These are phyloP conservation scores for Darevskia nairensis DNA, from an alignment of 2,797 vertebrate genomes.

Conservation along the genomic window DNA sequence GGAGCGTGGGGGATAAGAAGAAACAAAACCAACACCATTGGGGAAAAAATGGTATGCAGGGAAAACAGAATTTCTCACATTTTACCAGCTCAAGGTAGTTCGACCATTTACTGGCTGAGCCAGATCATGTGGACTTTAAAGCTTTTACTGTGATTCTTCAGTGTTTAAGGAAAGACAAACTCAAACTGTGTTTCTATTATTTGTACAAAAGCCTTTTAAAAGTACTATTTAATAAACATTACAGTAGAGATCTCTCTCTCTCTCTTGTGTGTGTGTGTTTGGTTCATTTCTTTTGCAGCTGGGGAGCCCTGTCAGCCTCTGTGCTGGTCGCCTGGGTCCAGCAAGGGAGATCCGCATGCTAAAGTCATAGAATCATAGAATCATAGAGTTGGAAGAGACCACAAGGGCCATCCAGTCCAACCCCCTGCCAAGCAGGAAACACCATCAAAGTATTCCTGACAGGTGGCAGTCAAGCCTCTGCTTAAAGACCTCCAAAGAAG, in stretches of 20 bases:
- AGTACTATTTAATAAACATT: slow-evolving; percentile 96
- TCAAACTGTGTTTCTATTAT: slow-evolving; percentile 97
- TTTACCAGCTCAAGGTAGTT: slow-evolving; percentile 76
- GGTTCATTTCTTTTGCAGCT: background rate
- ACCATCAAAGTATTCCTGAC: too few relatives aligned
- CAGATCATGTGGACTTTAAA: slow-evolving; percentile 82
- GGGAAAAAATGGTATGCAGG: slow-evolving; percentile 56
- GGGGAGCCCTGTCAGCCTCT: background rate
- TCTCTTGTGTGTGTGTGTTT: background rate
- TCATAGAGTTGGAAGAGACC: too few relatives aligned
- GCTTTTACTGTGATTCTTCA: slow-evolving; percentile 86
- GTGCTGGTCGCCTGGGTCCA: background rate
- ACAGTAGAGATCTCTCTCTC: slow-evolving; percentile 71
- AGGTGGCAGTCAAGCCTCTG: too few relatives aligned
- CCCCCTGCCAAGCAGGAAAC: too few relatives aligned
- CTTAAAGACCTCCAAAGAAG: too few relatives aligned
- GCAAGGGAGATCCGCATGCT: background rate
- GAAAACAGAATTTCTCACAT: slow-evolving; percentile 72
- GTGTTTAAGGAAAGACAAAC: slow-evolving; percentile 77
- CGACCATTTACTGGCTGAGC: slow-evolving; percentile 81
- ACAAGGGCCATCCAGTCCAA: too few relatives aligned
- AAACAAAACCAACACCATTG: slow-evolving; percentile 32
- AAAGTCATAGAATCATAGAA: background rate
- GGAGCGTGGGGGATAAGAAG: slow-evolving; percentile 62
- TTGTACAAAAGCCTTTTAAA: slow-evolving; percentile 98